Evolutionary conservation across 2,888 invertebrate species (phyloP).

Genomic region (Phaedon cochleariae): DNA sequence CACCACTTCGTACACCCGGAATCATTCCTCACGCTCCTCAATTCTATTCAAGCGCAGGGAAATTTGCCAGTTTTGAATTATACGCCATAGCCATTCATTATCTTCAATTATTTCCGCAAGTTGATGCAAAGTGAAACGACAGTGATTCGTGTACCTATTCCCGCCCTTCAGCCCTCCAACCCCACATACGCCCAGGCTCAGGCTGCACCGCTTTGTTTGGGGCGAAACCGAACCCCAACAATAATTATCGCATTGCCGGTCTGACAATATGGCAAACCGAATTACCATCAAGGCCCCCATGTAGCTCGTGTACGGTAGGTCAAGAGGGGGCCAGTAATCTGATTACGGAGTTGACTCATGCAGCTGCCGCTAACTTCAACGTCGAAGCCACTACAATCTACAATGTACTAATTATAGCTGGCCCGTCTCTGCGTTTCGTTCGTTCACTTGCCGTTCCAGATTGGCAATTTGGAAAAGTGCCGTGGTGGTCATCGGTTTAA

Average conservation of each 20-base stretch:
- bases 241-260: not conserved
- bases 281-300: conserved; percentile 1
- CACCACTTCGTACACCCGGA: no score
- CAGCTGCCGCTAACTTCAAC: conserved; percentile 44
- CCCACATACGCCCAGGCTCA: no score
- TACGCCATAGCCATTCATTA: no score
- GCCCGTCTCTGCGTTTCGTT: conserved; percentile 1
- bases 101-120: no score
- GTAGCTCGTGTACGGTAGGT: conserved; percentile 18
- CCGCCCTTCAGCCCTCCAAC: not conserved
- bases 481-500: conserved; percentile 21
- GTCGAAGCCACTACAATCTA: conserved; percentile 45
- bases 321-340: conserved; percentile 43
- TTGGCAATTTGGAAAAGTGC: not conserved
- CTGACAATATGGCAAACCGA: not conserved
- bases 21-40: no score
- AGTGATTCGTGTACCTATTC: not conserved
- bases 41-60: no score
- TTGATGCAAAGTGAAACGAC: no score
- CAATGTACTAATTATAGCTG: conserved; percentile 23
- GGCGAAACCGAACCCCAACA: not conserved
- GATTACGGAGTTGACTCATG: conserved; percentile 44
- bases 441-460: not conserved
- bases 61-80: no score
- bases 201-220: no score